Evolutionary conservation across 2,797 vertebrate genomes (phyloP), one percentile per base, ranked within the genome.

Genomic region (Pantherophis vulpinus): DNA sequence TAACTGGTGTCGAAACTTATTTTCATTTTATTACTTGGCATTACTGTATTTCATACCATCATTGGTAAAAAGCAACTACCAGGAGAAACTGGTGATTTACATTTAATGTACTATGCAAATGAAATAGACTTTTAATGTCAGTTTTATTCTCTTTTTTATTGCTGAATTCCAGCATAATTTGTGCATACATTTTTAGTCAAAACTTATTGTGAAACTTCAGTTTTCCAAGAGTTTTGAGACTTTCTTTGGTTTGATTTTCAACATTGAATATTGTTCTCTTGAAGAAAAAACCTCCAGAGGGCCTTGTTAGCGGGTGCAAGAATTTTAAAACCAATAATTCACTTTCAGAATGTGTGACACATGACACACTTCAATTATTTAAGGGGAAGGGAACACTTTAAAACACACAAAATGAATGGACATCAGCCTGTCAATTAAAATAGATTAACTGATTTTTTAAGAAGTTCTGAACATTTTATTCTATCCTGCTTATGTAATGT

Each of bases 291-390:
- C n/a, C 93, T 42, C 47, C 18, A 27, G 86, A 79, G 91, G 91
- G 47, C 32, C 59, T 92, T 90, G 59, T 91, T 92, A 88, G 66
- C 20, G 32, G 18, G 91, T 37, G 42, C 42, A 63, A 42, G 91
- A 79, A 94, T 88, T 86, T 91, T 92, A 92, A 91, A 79, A 37
- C 66, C 88, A 92, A 94, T 92, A 88, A 94, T 91, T 94, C 27
- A 47, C 32, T 91, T 91, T 88, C 86, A 88, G 89, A 58, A 92
- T 91, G 20, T 47, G 58, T 29, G 58, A 92, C 90, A 66, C 56
- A 90, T 55, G 63, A 92, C 66, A 88, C 18, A 92, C 90, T 94
- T 94, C 66, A 94, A 94, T 91, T 93, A 88, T 94, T 94, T 79
- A 92, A 90, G 42, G 20, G 7, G 56, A 88, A 66, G 56, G 25